Evolutionary conservation across 2,113 vertebrate genomes (phyloP), one percentile per base, ranked within the genome.

Genomic region (Pterocles burchelli): DNA sequence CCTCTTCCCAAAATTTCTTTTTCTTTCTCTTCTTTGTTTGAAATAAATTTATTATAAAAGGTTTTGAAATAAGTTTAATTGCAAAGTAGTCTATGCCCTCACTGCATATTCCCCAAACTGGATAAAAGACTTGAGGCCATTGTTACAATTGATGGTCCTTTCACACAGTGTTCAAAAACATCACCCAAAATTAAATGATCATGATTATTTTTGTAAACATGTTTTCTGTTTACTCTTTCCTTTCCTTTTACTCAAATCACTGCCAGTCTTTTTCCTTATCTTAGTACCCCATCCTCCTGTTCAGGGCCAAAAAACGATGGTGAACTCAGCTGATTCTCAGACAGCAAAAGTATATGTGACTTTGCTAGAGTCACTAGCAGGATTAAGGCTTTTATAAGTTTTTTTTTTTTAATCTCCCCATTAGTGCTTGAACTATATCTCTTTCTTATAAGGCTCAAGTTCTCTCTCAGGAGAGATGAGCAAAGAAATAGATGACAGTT

Each of bases 401-500:
- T 54, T 70, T 89, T 76, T 87, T 89, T 91, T 41, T 41, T 38
- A 38, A 86, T 91, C 89, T 83, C 61, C 31, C 11, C 25, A 91
- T 96, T 93, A 88, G 49, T 24, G 48, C 85, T 94, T 86, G 89
- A 94, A 84, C 88, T 85, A 51, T 46, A 59, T 9, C 43, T 94
- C 92, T 92, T 83, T 94, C 62, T 78, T 55, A 79, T 48, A 84
- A 88, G 74, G 90, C 77, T 92, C 86, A 92, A 68, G 51, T 88
- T 78, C 57, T 57, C 73, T 88, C 82, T 63, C 65, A 45, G 59
- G 75, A 90, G 61, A 93, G 28, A 86, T 24, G 90, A 79, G 68
- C 87, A 85, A 78, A 88, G 70, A 86, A 94, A 78, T 24, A 95
- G 91, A 93, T 67, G 74, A 89, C 85, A 96, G 80, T 82, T 72